phyloP scores from a whole-genome alignment of 2,888 invertebrate genomes.

The Cenopis cana region DNA sequence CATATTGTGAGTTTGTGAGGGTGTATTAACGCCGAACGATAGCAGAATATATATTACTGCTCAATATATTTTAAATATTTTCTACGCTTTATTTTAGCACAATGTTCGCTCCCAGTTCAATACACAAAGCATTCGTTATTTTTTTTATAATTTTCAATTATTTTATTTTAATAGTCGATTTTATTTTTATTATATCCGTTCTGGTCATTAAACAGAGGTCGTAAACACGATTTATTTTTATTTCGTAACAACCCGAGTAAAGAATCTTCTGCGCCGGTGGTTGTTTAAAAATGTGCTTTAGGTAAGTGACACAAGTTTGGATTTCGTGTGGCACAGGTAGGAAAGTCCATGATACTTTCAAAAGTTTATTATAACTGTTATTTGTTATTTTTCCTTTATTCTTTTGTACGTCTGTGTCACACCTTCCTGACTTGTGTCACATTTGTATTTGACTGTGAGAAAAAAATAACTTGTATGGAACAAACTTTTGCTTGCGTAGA shows the following conservation, averaged over 20 bases:
- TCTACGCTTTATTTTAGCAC: too few species aligned
- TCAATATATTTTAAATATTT: too few species aligned
- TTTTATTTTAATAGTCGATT: slow-evolving; percentile 24
- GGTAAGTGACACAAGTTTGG: slow-evolving; percentile 86
- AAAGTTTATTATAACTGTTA: slow-evolving; percentile 40
- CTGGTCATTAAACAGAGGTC: slow-evolving; percentile 43
- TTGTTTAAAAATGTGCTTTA: slow-evolving; percentile 54
- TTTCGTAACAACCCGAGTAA: slow-evolving; percentile 44
- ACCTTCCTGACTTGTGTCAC: slow-evolving; percentile 86
- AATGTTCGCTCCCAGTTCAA: too few species aligned
- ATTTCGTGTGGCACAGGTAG: slow-evolving; percentile 84
- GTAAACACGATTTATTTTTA: slow-evolving; percentile 43
- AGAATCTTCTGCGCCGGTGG: slow-evolving; percentile 54
- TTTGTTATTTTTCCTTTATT: slow-evolving; percentile 46
- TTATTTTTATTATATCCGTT: slow-evolving; percentile 33
- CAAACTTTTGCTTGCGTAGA: too few species aligned
- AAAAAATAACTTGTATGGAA: background rate
- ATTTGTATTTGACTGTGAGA: slow-evolving; percentile 53
- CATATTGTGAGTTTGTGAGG: too few species aligned
- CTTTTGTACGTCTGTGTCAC: slow-evolving; percentile 72
- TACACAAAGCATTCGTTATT: too few species aligned
- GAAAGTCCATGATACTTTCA: slow-evolving; percentile 65
- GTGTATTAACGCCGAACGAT: too few species aligned
- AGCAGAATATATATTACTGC: too few species aligned
- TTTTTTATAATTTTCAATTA: background rate